Base-by-base conservation (phyloP, 2,888 invertebrate species). In the Electrophaes corylata region DNA sequence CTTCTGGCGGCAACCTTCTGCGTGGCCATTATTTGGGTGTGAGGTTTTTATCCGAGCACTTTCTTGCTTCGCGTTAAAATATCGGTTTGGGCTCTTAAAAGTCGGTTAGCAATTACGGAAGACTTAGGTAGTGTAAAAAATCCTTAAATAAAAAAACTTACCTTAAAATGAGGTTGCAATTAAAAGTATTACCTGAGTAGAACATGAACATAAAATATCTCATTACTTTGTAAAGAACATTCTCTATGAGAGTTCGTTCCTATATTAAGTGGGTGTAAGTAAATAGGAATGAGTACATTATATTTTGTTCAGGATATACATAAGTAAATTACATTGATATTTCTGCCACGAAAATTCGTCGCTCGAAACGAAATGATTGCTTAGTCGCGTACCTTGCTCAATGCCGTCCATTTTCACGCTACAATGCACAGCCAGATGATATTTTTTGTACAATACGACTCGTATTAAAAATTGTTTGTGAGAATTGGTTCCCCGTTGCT, bases 391-490 rank as follows among this genome's bases (percentile, higher is more conserved):
- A 58, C 41, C 46, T 53, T 57, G 46, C 46, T 53, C 59, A 45
- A 23, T 46, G 50, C 31, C 51, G 20, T 46, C 44, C 51, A 53
- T 60, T 63, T 65, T 59, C 63, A 65, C 55, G 63, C 49, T 44
- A 61, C 60, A 54, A 45, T 59, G 47, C 59, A 49, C 59, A 40
- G 43, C 39, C 55, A 61, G 55, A 61, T 57, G 54, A 57, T 57
- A 57, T 61, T 57, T 60, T 55, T 60, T 51, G 53, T 61, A 65
- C 52, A 61, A 59, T 53, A 20, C 54, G 46, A 19, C 48, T 46
- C 52, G 53, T 57, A 50, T 52, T 57, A 60, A 47, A 45, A 60
- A 26, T 29, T 52, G 52, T 51, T 64, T 46, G 53, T 49, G 40
- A 20, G 57, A 62, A 62, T 58, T 58, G 54, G 50, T 48, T 59